Conservation (phyloP, 2,888 invertebrate species). For the Nephrotoma appendiculata region DNA sequence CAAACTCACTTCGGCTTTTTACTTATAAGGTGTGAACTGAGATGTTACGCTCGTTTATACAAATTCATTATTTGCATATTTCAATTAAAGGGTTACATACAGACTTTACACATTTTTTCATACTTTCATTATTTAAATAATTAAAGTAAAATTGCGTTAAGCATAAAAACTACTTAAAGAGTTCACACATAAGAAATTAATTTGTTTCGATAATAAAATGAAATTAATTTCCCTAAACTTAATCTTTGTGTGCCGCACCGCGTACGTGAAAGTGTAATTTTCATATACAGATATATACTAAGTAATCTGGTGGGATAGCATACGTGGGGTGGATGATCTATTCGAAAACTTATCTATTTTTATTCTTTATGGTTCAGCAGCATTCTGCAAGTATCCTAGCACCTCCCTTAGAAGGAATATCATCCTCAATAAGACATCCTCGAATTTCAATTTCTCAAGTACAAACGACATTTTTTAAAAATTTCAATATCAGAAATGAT, state of each 20-base stretch:
- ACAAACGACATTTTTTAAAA: too few species aligned
- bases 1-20: too few species aligned
- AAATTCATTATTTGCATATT: background rate
- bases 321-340: too few species aligned
- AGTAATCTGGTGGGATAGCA: too few species aligned
- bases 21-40: background rate
- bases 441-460: too few species aligned
- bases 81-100: background rate
- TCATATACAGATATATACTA: background rate
- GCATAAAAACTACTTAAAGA: background rate
- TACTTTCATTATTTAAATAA: background rate
- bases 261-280: background rate
- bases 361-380: too few species aligned
- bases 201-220: background rate
- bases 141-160: background rate
- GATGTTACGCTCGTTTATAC: background rate
- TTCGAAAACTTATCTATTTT: too few species aligned
- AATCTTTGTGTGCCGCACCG: too few species aligned
- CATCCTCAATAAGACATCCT: too few species aligned
- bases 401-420: too few species aligned
- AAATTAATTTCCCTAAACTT: background rate
- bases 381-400: too few species aligned
- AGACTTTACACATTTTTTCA: background rate
- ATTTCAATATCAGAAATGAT: too few species aligned
- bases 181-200: background rate